phyloP scores from a whole-genome alignment of 2,113 vertebrate genomes.

The Mionectes macconnelli region DNA sequence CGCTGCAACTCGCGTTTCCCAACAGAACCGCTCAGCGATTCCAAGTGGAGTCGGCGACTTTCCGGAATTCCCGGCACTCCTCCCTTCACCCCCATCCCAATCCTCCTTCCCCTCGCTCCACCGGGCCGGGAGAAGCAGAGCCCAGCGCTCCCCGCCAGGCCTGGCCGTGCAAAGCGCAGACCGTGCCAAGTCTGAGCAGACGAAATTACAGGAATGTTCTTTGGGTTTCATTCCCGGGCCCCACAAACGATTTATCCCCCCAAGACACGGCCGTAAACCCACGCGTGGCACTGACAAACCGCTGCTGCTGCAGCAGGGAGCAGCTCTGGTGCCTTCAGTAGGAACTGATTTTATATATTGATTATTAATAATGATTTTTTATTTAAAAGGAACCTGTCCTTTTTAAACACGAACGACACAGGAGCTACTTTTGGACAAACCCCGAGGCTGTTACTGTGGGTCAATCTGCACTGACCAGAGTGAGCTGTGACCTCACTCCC shows the following conservation, averaged over 20 bases:
- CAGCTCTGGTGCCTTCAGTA: neutral
- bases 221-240: too few relatives aligned
- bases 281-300: accelerated
- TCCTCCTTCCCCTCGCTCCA: neutral
- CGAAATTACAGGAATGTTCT: accelerated
- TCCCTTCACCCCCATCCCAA: neutral
- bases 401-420: too few relatives aligned
- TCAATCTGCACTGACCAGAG: accelerated
- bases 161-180: accelerated
- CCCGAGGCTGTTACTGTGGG: neutral
- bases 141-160: accelerated
- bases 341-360: neutral
- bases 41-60: neutral
- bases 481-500: neutral
- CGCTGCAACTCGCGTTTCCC: accelerated
- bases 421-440: accelerated
- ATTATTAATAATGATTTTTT: neutral
- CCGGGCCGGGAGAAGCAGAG: accelerated
- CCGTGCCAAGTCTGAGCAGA: accelerated
- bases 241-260: neutral
- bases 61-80: accelerated
- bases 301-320: neutral
- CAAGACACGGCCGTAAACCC: accelerated
- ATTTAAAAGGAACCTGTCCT: neutral
- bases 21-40: neutral